Percentiles rank a stretch among this genome's conserved stretches.
These are phyloP conservation scores for Dastarcus helophoroides DNA, from an alignment of 2,888 invertebrate species.

Conservation along the genomic window DNA sequence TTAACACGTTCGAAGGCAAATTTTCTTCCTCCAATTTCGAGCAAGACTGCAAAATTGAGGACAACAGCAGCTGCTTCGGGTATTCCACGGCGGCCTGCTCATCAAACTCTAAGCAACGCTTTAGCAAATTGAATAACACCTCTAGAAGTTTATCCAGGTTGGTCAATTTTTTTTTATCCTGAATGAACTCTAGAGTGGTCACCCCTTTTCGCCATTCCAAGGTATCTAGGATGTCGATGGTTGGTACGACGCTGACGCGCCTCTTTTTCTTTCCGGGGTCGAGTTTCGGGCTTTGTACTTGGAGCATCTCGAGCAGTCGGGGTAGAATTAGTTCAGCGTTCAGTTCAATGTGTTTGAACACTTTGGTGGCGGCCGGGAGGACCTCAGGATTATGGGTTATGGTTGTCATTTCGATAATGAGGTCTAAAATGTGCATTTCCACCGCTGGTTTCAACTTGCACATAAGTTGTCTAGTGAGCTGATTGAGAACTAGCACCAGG, in stretches of 20 bases:
- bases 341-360: conserved; percentile 55
- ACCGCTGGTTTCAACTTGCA: conserved; percentile 39
- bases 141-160: conserved; percentile 58
- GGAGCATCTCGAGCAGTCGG: conserved; percentile 49
- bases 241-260: conserved; percentile 38
- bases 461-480: conserved; percentile 46
- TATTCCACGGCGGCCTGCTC: conserved; percentile 78
- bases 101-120: conserved; percentile 68
- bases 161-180: conserved; percentile 69
- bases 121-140: conserved; percentile 64
- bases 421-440: conserved; percentile 38
- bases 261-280: conserved; percentile 37
- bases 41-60: conserved; percentile 62
- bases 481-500: conserved; percentile 42
- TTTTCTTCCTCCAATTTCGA: conserved; percentile 45
- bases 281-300: conserved; percentile 37
- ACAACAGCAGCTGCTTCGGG: conserved; percentile 74
- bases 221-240: conserved; percentile 51
- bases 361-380: conserved; percentile 47
- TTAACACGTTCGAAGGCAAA: conserved; percentile 41
- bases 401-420: conserved; percentile 46
- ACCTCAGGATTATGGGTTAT: conserved; percentile 48
- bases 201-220: conserved; percentile 69
- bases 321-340: conserved; percentile 48
- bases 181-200: conserved; percentile 70